Evolutionary conservation across 2,113 vertebrate species (phyloP), one percentile per base, ranked within the genome.

Genomic region (Ophthalmolycus amberensis): DNA sequence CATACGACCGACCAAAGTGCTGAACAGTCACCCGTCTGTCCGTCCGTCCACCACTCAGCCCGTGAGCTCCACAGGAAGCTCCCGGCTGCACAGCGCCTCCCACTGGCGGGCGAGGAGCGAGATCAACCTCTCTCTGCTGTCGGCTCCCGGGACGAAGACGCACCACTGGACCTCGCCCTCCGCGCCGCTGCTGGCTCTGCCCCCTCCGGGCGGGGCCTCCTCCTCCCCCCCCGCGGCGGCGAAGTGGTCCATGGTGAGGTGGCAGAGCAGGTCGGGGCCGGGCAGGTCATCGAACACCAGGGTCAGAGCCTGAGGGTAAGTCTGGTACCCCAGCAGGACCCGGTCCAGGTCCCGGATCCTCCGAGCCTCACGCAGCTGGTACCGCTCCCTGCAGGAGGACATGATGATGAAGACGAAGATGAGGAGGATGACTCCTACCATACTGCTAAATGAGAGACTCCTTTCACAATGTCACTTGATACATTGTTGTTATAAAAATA

Each of bases 251-350:
- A 98, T 94, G 71, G 97, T 97, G 86, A 99, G 95, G 27, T 90
- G 97, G 87, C 97, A 97, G 92, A 99, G 96, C 78, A 99, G 94
- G 89, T 99, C 98, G 0, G 97, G 96, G 34, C 97, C 96, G 0
- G 97, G 97, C 66, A 98, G 92, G 25, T 99, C 97, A 22, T 99
- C 98, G n/a, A 99, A 99, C 34, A 99, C 96, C 71, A 99, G 95
- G 0, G 98, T 99, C 70, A 99, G 95, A 10, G 97, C 97, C 93
- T 99, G 98, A 0, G 98, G 98, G 85, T 98, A 99, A 0, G 96
- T 96, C 93, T 99, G 97, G 90, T 99, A 99, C 6, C 98, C 98
- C 95, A 99, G 96, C 68, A 99, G 95, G 3, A 99, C 97, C 1
- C 98, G 95, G 52, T 99, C 98, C 91, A 99, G 90, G 93, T 99